A percentile compares a stretch with the other conserved stretches of the same genome.
Conservation (phyloP, 2,113 vertebrate genomes). For the Rhineura floridana region DNA sequence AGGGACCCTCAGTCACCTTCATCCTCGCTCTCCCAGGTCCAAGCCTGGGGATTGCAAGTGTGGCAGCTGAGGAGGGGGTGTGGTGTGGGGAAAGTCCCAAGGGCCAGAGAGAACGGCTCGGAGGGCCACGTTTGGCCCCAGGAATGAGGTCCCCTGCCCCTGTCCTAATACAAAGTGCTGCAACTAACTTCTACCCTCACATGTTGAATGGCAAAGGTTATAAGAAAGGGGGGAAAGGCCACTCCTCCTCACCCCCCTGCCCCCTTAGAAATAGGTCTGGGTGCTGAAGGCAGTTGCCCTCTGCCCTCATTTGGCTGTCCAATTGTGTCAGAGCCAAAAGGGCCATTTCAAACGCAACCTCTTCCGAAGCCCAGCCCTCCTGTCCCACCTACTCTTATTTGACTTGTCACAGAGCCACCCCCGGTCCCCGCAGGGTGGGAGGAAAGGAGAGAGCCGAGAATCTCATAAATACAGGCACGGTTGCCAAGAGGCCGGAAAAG, state of each 20-base stretch:
- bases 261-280: background rate
- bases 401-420: background rate
- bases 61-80: too few species aligned
- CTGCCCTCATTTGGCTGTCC: background rate
- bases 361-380: background rate
- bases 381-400: background rate
- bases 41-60: too few species aligned
- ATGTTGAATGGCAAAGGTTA: background rate
- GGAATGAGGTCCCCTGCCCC: too few species aligned
- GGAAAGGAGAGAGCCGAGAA: background rate
- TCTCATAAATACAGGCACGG: fast-evolving
- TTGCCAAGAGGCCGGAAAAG: constrained; percentile 21
- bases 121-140: too few species aligned
- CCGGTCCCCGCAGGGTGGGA: fast-evolving
- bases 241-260: background rate
- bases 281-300: background rate
- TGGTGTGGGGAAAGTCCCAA: too few species aligned
- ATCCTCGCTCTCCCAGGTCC: too few species aligned
- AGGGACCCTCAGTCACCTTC: too few species aligned
- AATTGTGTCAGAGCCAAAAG: background rate
- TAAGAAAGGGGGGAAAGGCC: too few species aligned
- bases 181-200: background rate
- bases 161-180: background rate
- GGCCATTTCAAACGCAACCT: background rate
- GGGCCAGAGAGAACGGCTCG: too few species aligned